phyloP scores from a whole-genome alignment of 1,140 invertebrate genomes.

The Orchesella cincta region DNA sequence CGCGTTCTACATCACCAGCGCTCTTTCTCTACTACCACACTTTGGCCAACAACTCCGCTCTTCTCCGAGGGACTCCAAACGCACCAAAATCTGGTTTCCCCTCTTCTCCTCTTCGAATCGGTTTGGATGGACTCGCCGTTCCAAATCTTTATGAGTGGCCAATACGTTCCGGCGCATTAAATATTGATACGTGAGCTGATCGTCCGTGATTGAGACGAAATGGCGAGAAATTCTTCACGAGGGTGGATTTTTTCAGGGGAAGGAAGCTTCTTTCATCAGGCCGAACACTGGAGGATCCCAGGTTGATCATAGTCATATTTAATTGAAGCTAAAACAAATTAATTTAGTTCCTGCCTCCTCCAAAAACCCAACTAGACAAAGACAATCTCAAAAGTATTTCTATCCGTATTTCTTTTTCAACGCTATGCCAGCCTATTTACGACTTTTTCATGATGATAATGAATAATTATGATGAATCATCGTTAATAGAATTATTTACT shows the following conservation, averaged over 20 bases:
- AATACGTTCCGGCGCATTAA: conserved; percentile 47
- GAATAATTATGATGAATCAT: too few species aligned
- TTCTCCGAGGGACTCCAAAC: conserved; percentile 79
- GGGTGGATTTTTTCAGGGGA: neutral
- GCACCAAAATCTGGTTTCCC: conserved; percentile 80
- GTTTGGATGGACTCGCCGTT: conserved; percentile 89
- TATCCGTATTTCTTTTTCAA: too few species aligned
- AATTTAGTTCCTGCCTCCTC: too few species aligned
- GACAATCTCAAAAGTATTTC: too few species aligned
- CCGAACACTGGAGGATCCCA: conserved; percentile 15
- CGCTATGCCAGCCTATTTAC: too few species aligned
- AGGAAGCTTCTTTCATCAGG: conserved; percentile 4
- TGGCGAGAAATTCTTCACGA: conserved; percentile 12
- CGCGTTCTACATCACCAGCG: conserved; percentile 92
- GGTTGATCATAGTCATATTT: too few species aligned
- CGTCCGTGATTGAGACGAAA: conserved; percentile 17
- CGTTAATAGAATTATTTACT: too few species aligned
- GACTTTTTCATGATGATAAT: too few species aligned
- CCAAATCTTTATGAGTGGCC: conserved; percentile 91
- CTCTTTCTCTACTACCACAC: conserved; percentile 98
- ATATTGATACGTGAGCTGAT: conserved; percentile 34
- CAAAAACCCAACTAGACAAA: too few species aligned
- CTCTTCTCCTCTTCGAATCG: conserved; percentile 90
- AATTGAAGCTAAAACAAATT: too few species aligned
- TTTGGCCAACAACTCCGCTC: conserved; percentile 89